These are phyloP conservation scores for Notocelia uddmanniana DNA, from an alignment of 2,888 invertebrate species.

Conservation along the genomic window DNA sequence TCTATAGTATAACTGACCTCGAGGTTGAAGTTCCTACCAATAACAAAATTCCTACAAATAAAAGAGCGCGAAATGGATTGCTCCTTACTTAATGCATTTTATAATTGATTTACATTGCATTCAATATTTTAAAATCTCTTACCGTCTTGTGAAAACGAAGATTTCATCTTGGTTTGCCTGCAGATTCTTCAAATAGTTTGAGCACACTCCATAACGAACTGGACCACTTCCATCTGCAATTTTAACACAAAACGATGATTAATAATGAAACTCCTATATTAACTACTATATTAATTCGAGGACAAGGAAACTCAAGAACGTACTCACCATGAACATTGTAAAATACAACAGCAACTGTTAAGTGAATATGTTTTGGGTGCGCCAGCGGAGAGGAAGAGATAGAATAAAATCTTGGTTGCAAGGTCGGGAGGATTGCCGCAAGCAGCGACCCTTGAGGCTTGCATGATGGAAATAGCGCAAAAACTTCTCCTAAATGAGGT, in stretches of 20 bases:
- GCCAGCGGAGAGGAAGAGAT: conserved; percentile 95
- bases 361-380: conserved; percentile 91
- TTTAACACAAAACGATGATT: neutral
- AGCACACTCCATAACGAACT: conserved; percentile 96
- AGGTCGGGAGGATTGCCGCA: conserved; percentile 91
- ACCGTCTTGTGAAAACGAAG: conserved; percentile 92
- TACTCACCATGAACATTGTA: conserved; percentile 92
- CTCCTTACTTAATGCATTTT: neutral
- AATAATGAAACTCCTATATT: neutral
- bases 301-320: neutral
- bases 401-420: conserved; percentile 97
- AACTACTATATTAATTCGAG: neutral
- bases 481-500: conserved; percentile 94
- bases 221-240: conserved; percentile 91
- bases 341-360: conserved; percentile 96
- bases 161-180: conserved; percentile 87
- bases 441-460: conserved; percentile 92
- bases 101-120: neutral
- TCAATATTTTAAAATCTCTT: conserved; percentile 53
- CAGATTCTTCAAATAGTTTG: conserved; percentile 93
- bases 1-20: too few species aligned
- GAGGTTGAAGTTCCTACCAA: too few species aligned
- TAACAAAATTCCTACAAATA: too few species aligned
- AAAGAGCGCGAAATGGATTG: too few species aligned
- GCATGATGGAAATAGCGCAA: conserved; percentile 95